These are phyloP conservation scores for Pemphredon lugubris DNA, from an alignment of 2,888 invertebrate genomes.

Conservation along the genomic window DNA sequence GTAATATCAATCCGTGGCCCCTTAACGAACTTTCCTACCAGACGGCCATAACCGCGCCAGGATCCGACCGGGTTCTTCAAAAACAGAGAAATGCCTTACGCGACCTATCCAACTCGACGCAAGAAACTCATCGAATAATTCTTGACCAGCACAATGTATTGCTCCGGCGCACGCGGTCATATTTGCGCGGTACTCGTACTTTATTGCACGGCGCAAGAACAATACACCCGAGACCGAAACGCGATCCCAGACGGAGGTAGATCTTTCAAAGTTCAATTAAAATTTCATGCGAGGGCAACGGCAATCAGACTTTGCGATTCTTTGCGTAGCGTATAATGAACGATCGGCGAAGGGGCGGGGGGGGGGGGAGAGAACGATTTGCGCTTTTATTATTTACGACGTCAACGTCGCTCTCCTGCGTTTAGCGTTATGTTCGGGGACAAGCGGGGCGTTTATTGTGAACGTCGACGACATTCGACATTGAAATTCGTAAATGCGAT, in stretches of 20 bases:
- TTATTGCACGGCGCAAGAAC: constrained; percentile 24
- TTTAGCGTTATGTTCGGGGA: constrained; percentile 3
- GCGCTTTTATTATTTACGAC: constrained; percentile 37
- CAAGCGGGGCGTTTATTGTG: not conserved
- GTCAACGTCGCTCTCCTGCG: constrained; percentile 24
- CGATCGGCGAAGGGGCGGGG: constrained; percentile 20
- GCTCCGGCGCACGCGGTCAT: not conserved
- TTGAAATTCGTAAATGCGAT: constrained; percentile 2
- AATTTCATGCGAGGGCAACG: constrained; percentile 33
- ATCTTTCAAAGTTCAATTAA: constrained; percentile 19
- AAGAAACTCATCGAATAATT: constrained; percentile 41
- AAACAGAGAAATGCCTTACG: constrained; percentile 15
- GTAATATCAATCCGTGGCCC: constrained; percentile 26
- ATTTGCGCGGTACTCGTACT: constrained; percentile 10
- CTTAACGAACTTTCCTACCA: constrained; percentile 15
- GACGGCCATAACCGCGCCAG: not conserved
- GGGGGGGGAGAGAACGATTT: too few species aligned
- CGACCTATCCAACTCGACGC: constrained; percentile 33
- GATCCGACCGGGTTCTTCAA: constrained; percentile 11
- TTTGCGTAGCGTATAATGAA: constrained; percentile 34
- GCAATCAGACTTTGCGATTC: constrained; percentile 19
- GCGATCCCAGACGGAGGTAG: constrained; percentile 33
- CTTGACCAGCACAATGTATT: constrained; percentile 52
- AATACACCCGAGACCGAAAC: constrained; percentile 7
- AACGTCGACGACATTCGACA: constrained; percentile 1